phyloP scores from a whole-genome alignment of 2,797 vertebrate species.

The Schizopygopsis malacanthus region DNA sequence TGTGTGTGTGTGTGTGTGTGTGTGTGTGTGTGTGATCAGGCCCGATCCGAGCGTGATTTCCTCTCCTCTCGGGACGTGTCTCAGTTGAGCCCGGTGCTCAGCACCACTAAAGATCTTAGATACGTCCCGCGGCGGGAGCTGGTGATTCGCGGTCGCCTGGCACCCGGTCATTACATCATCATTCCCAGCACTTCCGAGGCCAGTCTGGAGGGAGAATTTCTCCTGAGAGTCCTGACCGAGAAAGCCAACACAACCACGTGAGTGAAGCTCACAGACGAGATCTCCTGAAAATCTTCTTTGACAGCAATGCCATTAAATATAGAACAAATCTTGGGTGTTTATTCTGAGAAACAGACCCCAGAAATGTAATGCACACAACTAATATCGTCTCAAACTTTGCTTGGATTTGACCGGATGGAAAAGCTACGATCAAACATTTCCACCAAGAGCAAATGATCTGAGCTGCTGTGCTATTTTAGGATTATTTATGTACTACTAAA shows the following conservation, averaged over 20 bases:
- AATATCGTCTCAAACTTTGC: background rate
- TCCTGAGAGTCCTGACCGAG: conserved; percentile 77
- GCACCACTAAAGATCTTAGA: background rate
- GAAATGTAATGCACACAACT: background rate
- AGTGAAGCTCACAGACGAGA: conserved; percentile 36
- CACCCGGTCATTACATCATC: conserved; percentile 77
- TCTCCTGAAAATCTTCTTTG: background rate
- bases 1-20: background rate
- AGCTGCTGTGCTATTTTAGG: background rate
- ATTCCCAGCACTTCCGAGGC: conserved; percentile 68
- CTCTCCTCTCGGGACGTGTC: conserved; percentile 66
- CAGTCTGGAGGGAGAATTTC: conserved; percentile 75
- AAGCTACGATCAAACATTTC: background rate
- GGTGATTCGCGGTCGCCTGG: conserved; percentile 70
- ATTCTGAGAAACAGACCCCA: background rate
- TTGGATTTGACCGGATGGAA: background rate
- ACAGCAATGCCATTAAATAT: background rate
- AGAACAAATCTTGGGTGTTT: background rate
- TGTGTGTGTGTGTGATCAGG: conserved; percentile 50
- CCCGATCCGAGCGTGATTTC: conserved; percentile 27
- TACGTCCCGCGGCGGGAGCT: conserved; percentile 69
- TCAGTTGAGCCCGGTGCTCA: conserved; percentile 31
- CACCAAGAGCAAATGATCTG: background rate
- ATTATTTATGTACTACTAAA: background rate
- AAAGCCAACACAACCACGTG: conserved; percentile 67